Conservation (phyloP, 2,113 vertebrate genomes). For the Hepsetus odoe region DNA sequence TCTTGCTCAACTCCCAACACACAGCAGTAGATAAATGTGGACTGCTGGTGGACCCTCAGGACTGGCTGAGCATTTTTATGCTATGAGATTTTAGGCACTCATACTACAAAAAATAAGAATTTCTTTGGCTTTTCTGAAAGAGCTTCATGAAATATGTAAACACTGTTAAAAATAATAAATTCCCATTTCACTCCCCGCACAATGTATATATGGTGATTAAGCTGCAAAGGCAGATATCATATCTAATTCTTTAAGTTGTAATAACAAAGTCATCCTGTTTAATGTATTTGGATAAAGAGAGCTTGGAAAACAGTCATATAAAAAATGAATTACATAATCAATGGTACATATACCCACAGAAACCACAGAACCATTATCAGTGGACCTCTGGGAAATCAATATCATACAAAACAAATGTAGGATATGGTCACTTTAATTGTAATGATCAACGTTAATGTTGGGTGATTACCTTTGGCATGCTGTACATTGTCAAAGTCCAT, state of each 20-base stretch:
- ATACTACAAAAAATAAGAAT: too few relatives aligned
- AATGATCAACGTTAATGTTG: background rate
- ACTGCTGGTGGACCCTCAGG: too few relatives aligned
- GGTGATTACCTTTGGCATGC: conserved; percentile 10
- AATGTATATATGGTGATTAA: too few relatives aligned
- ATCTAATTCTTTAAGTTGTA: background rate
- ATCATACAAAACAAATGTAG: background rate
- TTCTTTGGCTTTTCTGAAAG: too few relatives aligned
- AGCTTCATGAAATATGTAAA: too few relatives aligned
- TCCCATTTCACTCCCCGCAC: too few relatives aligned
- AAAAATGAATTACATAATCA: background rate
- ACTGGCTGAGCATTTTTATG: too few relatives aligned
- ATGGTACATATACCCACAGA: background rate
- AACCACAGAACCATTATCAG: background rate
- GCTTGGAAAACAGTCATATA: background rate
- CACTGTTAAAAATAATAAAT: too few relatives aligned
- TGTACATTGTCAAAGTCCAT: conserved; percentile 13
- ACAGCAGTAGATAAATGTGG: too few relatives aligned
- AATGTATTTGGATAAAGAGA: background rate
- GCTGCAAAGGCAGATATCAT: background rate
- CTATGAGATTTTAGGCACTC: too few relatives aligned
- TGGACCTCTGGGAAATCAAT: background rate
- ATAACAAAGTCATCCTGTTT: background rate
- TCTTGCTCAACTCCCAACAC: too few relatives aligned
- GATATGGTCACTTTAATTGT: background rate